Conservation (phyloP, 2,888 invertebrate genomes). For the Oligia latruncula region DNA sequence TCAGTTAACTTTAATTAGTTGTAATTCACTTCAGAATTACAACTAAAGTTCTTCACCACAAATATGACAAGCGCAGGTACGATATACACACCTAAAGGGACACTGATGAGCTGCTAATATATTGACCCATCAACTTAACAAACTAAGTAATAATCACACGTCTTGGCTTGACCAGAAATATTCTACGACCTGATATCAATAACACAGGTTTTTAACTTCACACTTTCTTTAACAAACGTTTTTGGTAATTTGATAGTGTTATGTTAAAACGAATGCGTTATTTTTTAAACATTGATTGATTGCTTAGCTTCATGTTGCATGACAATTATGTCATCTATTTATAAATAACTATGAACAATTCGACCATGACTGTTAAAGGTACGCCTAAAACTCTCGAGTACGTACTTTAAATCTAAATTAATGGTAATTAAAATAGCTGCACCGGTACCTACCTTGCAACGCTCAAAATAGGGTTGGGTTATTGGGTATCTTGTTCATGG, state of each 20-base stretch:
- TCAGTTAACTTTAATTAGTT: slow-evolving; percentile 39
- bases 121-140: slow-evolving; percentile 50
- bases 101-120: slow-evolving; percentile 52
- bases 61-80: slow-evolving; percentile 18
- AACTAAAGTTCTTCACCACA: slow-evolving; percentile 27
- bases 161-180: slow-evolving; percentile 24
- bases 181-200: slow-evolving; percentile 39
- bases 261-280: slow-evolving; percentile 35
- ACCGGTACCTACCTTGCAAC: slow-evolving; percentile 65
- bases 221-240: slow-evolving; percentile 42
- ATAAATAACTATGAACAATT: slow-evolving; percentile 76
- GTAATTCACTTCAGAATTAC: slow-evolving; percentile 4
- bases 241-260: slow-evolving; percentile 32
- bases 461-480: slow-evolving; percentile 45
- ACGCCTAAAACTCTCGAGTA: slow-evolving; percentile 76
- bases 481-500: slow-evolving; percentile 12
- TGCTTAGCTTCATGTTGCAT: slow-evolving; percentile 46
- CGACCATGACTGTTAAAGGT: slow-evolving; percentile 71
- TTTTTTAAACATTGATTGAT: slow-evolving; percentile 58
- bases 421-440: slow-evolving; percentile 80
- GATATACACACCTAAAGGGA: slow-evolving; percentile 42
- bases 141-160: slow-evolving; percentile 38
- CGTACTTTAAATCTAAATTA: slow-evolving; percentile 74
- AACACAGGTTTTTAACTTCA: slow-evolving; percentile 18
- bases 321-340: slow-evolving; percentile 77